Evolutionary conservation across 2,113 vertebrate genomes (phyloP).

Genomic region (Oryzias woworae): DNA sequence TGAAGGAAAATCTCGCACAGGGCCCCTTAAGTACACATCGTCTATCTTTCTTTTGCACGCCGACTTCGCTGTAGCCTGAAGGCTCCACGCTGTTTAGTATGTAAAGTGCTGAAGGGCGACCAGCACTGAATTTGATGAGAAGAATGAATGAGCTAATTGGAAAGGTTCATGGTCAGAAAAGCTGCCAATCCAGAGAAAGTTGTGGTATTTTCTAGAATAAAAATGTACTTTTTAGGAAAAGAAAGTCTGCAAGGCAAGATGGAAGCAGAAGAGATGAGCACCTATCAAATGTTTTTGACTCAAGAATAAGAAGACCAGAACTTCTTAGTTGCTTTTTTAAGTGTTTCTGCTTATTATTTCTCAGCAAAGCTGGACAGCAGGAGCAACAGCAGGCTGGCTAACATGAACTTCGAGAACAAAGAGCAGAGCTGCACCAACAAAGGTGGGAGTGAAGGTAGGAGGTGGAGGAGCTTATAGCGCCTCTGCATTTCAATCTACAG

Average conservation of each 20-base stretch:
- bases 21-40: conserved; percentile 25
- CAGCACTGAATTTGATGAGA: conserved; percentile 5
- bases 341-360: conserved; percentile 35
- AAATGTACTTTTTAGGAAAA: conserved; percentile 23
- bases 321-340: no score
- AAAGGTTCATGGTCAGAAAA: conserved; percentile 5
- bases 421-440: conserved; percentile 28
- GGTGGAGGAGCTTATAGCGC: conserved; percentile 50
- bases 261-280: no score
- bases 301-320: no score
- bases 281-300: no score
- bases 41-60: conserved; percentile 14
- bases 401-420: conserved; percentile 10
- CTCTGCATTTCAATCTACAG: conserved; percentile 42
- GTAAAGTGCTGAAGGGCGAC: conserved; percentile 30
- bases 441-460: conserved; percentile 44
- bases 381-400: conserved; percentile 5
- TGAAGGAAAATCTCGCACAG: background rate
- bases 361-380: conserved; percentile 13
- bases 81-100: conserved; percentile 33
- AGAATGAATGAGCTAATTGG: conserved; percentile 12
- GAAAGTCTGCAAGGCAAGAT: conserved; percentile 22
- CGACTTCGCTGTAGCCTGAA: conserved; percentile 1
- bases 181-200: conserved; percentile 4
- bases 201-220: conserved; percentile 25